Conservation (phyloP, 2,113 vertebrate genomes). For the Dromiciops gliroides region DNA sequence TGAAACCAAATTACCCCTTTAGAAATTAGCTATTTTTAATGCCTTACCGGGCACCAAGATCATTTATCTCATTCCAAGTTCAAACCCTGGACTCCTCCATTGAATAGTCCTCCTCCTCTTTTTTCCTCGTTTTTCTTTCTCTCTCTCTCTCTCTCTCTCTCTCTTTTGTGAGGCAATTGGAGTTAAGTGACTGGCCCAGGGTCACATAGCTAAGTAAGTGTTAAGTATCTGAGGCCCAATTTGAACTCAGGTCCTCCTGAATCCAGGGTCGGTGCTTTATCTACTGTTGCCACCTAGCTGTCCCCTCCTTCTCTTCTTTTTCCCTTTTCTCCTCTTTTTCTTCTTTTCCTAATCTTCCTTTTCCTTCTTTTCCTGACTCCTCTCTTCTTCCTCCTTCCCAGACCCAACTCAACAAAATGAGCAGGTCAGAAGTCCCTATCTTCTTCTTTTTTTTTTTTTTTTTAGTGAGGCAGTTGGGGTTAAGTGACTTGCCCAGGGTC, state of each 20-base stretch:
- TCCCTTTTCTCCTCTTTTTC: not conserved
- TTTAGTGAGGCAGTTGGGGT: too few relatives aligned
- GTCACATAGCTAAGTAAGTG: too few relatives aligned
- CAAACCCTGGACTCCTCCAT: conserved; percentile 39
- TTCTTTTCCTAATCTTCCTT: not conserved
- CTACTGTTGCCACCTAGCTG: too few relatives aligned
- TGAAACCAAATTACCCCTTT: conserved; percentile 56
- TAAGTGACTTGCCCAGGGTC: too few relatives aligned
- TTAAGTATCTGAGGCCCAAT: too few relatives aligned
- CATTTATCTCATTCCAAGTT: conserved; percentile 55
- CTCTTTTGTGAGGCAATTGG: too few relatives aligned
- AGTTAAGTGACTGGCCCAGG: too few relatives aligned
- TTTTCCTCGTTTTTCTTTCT: not conserved
- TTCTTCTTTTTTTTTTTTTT: too few relatives aligned
- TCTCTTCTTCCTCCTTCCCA: not conserved
- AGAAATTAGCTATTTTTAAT: conserved; percentile 57
- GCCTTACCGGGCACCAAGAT: conserved; percentile 17
- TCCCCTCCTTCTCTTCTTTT: not conserved
- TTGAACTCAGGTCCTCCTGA: too few relatives aligned
- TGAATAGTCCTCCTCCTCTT: not conserved
- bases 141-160: not conserved
- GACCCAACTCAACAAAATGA: not conserved
- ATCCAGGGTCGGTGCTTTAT: too few relatives aligned
- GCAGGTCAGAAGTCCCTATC: not conserved
- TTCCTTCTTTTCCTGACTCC: not conserved